phyloP scores from a whole-genome alignment of 2,113 vertebrate species.

The Nanorana parkeri region DNA sequence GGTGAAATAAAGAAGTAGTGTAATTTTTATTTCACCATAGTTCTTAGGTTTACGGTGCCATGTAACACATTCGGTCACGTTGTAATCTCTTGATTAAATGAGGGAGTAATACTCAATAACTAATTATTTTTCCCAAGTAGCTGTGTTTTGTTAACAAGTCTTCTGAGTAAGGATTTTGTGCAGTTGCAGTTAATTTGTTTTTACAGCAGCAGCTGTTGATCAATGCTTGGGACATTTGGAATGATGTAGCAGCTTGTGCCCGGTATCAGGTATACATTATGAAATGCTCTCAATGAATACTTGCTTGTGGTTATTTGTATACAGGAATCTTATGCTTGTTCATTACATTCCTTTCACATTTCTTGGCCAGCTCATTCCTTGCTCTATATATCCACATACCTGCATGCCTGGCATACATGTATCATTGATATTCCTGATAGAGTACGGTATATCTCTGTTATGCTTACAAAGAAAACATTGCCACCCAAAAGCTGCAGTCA shows the following conservation, averaged over 20 bases:
- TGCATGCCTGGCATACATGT: not conserved
- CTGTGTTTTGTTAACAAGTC: slow-evolving; percentile 45
- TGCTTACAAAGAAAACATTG: too few relatives aligned
- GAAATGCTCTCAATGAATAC: slow-evolving; percentile 17
- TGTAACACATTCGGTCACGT: slow-evolving; percentile 9
- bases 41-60: not conserved
- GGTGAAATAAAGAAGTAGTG: too few relatives aligned
- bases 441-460: too few relatives aligned
- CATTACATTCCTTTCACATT: slow-evolving; percentile 11
- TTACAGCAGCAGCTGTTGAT: slow-evolving; percentile 50
- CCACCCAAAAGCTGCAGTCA: too few relatives aligned
- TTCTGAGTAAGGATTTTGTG: slow-evolving; percentile 31
- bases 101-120: slow-evolving; percentile 46
- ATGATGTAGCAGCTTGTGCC: slow-evolving; percentile 21
- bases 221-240: slow-evolving; percentile 57
- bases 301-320: slow-evolving; percentile 27
- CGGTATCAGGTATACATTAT: not conserved
- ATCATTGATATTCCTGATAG: not conserved
- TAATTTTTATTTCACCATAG: not conserved
- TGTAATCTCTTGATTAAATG: slow-evolving; percentile 34
- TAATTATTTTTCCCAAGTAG: slow-evolving; percentile 52
- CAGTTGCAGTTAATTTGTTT: slow-evolving; percentile 57
- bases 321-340: not conserved
- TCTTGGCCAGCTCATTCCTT: too few relatives aligned
- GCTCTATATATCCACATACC: not conserved